Base-by-base conservation (phyloP, 2,888 invertebrate species). In the Creontiades dilutus region DNA sequence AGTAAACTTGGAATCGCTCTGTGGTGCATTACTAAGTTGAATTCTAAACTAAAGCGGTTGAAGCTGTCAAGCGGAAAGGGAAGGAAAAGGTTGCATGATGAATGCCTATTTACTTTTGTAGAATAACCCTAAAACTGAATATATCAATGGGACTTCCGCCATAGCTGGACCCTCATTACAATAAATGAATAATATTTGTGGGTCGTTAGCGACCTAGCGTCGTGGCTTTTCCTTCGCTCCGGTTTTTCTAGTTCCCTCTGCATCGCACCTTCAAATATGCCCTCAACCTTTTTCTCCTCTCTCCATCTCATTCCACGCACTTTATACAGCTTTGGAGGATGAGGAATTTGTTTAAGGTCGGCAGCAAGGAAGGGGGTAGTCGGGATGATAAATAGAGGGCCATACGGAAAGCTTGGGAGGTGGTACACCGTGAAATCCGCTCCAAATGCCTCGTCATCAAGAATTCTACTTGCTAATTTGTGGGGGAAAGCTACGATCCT, bases 111-210 rank as follows among this genome's bases (percentile, higher is more conserved):
- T 88, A 88, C 80, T 88, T 88, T 55, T 88, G 80, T 80, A 78
- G 88, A 78, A 78, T 52, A 52, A 0, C 52, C 52, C 78, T 16
- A 2, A 37, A 48, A 52, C 88, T 27, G 55, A 88, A 86, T 86
- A 61, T 80, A 88, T 88, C 88, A 88, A 88, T 88, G 88, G 80
- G 52, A 55, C 75, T 16, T 13, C 48, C 23, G 19, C 68, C 16
- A 47, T 75, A 14, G 55, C 88, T 80, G 76, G 88, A 88, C 88
- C 88, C 80, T 88, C 76, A 88, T 88, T 88, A 88, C 88, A 88
- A 88, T 88, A 88, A 88, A 88, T 88, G 88, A 88, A 88, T 88
- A 88, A 88, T 88, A 88, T 88, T 88, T 88, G 78, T 88, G 88
- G 88, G 88, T 88, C 88, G 88, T 88, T 88, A 88, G 88, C 88